phyloP scores from a whole-genome alignment of 2,888 invertebrate genomes.

The Pheosia gnoma region DNA sequence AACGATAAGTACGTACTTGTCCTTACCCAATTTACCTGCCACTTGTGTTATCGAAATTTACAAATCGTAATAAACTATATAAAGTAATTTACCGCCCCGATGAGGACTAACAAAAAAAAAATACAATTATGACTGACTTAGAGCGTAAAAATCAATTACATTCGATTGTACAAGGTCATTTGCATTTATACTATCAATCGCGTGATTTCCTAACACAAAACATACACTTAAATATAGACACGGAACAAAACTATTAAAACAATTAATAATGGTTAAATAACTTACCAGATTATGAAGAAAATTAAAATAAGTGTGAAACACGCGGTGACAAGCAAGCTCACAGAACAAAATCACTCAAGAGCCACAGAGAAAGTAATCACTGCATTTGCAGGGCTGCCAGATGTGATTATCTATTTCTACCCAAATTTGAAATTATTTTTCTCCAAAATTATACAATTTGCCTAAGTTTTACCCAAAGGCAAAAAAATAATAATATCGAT shows the following conservation, averaged over 20 bases:
- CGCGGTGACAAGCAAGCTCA: constrained; percentile 52
- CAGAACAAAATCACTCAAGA: too few relatives aligned
- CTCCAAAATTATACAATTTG: too few relatives aligned
- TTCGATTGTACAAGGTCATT: constrained; percentile 39
- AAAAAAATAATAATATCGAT: too few relatives aligned
- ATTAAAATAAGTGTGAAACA: constrained; percentile 50
- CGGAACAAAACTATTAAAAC: constrained; percentile 13
- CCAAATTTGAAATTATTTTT: too few relatives aligned
- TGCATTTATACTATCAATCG: constrained; percentile 3
- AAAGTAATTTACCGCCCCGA: constrained; percentile 10
- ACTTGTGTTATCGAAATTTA: too few relatives aligned
- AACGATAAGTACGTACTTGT: not conserved
- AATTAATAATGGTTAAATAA: constrained; percentile 24
- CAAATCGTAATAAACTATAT: not conserved
- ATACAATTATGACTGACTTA: constrained; percentile 21
- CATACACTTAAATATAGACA: constrained; percentile 15
- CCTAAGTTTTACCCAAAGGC: too few relatives aligned
- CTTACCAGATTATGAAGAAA: constrained; percentile 50
- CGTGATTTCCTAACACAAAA: not conserved
- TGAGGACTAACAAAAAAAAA: constrained; percentile 21
- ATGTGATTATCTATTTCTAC: too few relatives aligned
- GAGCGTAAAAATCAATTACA: constrained; percentile 40
- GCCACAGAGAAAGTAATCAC: too few relatives aligned
- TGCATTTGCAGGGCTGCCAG: too few relatives aligned
- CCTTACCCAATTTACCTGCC: not conserved